Base-by-base conservation (phyloP, 2,797 vertebrate genomes). In the Sciaenops ocellatus region DNA sequence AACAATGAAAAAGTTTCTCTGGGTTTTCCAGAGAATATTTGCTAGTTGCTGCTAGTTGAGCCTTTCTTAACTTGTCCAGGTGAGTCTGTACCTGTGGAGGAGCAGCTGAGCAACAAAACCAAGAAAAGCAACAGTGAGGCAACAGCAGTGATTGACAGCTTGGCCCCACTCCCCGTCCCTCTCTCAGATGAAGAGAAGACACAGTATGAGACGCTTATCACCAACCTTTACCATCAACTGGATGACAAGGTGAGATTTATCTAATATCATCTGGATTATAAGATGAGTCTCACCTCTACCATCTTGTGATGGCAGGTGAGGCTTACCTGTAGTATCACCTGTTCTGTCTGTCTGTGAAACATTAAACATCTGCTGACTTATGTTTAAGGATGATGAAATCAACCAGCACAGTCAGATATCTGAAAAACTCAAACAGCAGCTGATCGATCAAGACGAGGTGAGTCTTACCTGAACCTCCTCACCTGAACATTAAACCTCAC, bases 371-470 rank as follows among this genome's bases (percentile, higher is more conserved):
- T 18, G 52, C 64, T 78, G 56, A 47, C 22, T 80, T 9, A 6
- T 83, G 51, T 73, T 94, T 85, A 91, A 99, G 98, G 98, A 99
- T 78, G 98, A 99, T 69, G 98, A 99, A 93, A 97, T 99, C 91
- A 98, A 99, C 91, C 97, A 98, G 64, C 97, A 99, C 85, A 98
- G 98, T 93, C 98, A 99, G 92, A 46, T 96, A 78, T 95, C 94
- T 16, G 98, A 99, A 83, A 96, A 95, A 62, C 89, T 99, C 18
- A 98, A 97, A 79, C 96, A 97, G 78, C 98, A 99, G 95, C 97
- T 99, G 95, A 86, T 96, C 64, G 97, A 99, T 72, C 98, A 99
- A 92, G 98, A 99, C 48, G 98, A 99, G 96, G 98, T 98, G 93
- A 95, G 87, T 78, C 24, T 73, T 41, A 22, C 16, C 48, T 38